These are phyloP conservation scores for Formica exsecta DNA, from an alignment of 1,140 invertebrate species.

Conservation along the genomic window DNA sequence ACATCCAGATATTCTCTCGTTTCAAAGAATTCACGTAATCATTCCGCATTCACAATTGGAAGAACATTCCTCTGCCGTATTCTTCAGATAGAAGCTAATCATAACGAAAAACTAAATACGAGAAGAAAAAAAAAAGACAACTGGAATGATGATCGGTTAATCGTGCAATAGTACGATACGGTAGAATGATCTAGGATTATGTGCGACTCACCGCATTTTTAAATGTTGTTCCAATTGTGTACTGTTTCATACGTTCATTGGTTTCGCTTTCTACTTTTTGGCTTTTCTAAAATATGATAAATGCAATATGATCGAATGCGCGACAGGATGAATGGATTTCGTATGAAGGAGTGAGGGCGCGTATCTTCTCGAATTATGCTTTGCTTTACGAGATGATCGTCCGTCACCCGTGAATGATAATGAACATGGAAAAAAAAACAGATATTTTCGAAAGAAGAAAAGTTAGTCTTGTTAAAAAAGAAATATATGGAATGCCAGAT, in stretches of 20 bases:
- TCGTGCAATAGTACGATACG: slow-evolving; percentile 85
- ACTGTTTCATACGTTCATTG: slow-evolving; percentile 84
- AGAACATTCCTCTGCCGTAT: slow-evolving; percentile 85
- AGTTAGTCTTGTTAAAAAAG: neutral
- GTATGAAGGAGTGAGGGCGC: slow-evolving; percentile 36
- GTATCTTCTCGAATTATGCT: slow-evolving; percentile 35
- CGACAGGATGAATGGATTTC: slow-evolving; percentile 46
- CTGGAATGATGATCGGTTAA: slow-evolving; percentile 79
- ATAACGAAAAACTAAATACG: slow-evolving; percentile 74
- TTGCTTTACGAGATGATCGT: slow-evolving; percentile 42
- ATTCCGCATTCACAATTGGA: slow-evolving; percentile 87
- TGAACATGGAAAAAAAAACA: slow-evolving; percentile 20
- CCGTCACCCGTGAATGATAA: slow-evolving; percentile 48
- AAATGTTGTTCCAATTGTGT: slow-evolving; percentile 88
- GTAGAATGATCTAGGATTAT: slow-evolving; percentile 80
- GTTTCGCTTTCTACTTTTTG: slow-evolving; percentile 87
- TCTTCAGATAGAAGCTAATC: slow-evolving; percentile 71
- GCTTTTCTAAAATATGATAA: slow-evolving; percentile 87
- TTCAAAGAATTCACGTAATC: slow-evolving; percentile 65
- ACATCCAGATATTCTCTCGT: slow-evolving; percentile 59
- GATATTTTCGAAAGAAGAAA: neutral
- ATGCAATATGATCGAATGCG: slow-evolving; percentile 84
- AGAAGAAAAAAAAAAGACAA: slow-evolving; percentile 73
- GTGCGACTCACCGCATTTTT: slow-evolving; percentile 86
- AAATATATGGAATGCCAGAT: neutral